A percentile compares a stretch with the other conserved stretches of the same genome.
phyloP scores from a whole-genome alignment of 1,140 invertebrate genomes.

The Aphelenchoides besseyi region DNA sequence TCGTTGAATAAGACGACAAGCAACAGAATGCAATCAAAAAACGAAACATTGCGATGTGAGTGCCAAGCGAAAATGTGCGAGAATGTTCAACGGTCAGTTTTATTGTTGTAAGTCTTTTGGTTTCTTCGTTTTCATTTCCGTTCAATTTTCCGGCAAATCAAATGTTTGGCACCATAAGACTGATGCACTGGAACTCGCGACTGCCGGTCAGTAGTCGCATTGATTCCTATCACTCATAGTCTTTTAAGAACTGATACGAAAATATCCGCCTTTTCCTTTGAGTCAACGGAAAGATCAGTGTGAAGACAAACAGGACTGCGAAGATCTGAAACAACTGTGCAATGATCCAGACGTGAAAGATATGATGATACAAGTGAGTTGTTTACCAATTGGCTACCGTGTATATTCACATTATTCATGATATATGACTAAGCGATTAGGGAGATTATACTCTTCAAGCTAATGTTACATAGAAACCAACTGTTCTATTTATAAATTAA shows the following conservation, averaged over 20 bases:
- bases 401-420: too few species aligned
- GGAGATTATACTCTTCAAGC: too few species aligned
- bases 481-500: too few species aligned
- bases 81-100: not conserved
- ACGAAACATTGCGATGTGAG: slow-evolving; percentile 1
- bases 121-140: not conserved
- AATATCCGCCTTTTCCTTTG: not conserved
- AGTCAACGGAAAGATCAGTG: not conserved
- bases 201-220: too few species aligned
- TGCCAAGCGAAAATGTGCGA: not conserved
- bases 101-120: slow-evolving; percentile 8
- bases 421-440: too few species aligned
- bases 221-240: too few species aligned
- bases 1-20: too few species aligned
- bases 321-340: not conserved
- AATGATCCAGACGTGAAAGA: not conserved
- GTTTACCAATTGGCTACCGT: too few species aligned
- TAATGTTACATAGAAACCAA: too few species aligned
- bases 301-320: not conserved
- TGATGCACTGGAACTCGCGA: not conserved
- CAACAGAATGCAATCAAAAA: slow-evolving; percentile 11
- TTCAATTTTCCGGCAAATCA: not conserved
- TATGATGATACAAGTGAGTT: not conserved
- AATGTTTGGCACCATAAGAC: not conserved
- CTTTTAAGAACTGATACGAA: not conserved